phyloP scores from a whole-genome alignment of 2,888 invertebrate genomes.

The Venusia cambrica region DNA sequence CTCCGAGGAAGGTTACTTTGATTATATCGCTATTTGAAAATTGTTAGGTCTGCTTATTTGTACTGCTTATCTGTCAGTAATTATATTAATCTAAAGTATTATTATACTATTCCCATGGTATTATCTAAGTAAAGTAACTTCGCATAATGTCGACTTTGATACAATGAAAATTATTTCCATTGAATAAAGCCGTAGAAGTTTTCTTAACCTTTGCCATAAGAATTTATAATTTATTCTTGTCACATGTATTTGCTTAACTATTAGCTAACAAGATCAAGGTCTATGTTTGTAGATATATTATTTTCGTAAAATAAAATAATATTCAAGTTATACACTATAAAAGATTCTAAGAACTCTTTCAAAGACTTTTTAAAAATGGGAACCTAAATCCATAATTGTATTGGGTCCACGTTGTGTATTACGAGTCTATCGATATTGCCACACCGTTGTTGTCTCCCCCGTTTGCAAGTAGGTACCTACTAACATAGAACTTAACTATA shows the following conservation, averaged over 20 bases:
- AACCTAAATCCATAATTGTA: too few species aligned
- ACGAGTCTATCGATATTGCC: too few species aligned
- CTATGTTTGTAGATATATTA: too few species aligned
- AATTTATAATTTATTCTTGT: slow-evolving; percentile 19
- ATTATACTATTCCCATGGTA: slow-evolving; percentile 38
- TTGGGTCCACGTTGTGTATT: too few species aligned
- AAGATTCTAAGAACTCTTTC: too few species aligned
- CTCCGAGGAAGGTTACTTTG: slow-evolving; percentile 49
- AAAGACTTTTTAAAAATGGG: too few species aligned
- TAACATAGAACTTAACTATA: too few species aligned
- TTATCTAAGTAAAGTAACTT: slow-evolving; percentile 28
- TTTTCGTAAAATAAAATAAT: too few species aligned
- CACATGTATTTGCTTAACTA: not conserved
- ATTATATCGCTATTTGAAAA: slow-evolving; percentile 49
- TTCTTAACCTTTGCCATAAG: slow-evolving; percentile 16
- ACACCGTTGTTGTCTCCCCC: too few species aligned
- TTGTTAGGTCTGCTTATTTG: slow-evolving; percentile 43
- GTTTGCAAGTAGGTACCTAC: too few species aligned
- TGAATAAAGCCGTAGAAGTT: slow-evolving; percentile 19
- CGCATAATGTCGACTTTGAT: slow-evolving; percentile 27
- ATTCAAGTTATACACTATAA: too few species aligned
- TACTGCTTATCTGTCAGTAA: slow-evolving; percentile 39
- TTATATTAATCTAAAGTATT: slow-evolving; percentile 39
- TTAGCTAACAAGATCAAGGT: slow-evolving; percentile 26
- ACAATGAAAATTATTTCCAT: slow-evolving; percentile 23